Evolutionary conservation across 2,888 invertebrate genomes (phyloP).

Genomic region (Drosophila atroscutellata): DNA sequence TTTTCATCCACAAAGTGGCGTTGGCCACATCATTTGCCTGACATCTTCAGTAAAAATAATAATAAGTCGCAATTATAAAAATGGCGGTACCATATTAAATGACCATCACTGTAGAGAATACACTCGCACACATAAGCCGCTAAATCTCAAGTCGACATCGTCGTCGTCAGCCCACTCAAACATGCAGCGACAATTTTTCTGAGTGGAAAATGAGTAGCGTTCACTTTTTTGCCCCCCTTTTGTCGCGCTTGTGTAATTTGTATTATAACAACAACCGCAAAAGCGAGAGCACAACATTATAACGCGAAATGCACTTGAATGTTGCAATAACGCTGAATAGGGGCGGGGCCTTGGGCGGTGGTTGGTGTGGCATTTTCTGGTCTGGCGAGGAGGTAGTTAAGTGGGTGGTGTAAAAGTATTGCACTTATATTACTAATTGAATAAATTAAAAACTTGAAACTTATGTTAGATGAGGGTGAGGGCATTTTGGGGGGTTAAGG

Average conservation of each 20-base stretch:
- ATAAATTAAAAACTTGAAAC: conserved; percentile 72
- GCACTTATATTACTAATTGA: conserved; percentile 68
- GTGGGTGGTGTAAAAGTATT: conserved; percentile 36
- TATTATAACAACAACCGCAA: conserved; percentile 42
- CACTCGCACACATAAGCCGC: conserved; percentile 6
- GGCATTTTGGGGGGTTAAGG: not conserved
- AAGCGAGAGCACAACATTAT: conserved; percentile 45
- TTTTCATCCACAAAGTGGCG: not conserved
- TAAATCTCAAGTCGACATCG: conserved; percentile 21
- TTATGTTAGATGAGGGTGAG: conserved; percentile 11
- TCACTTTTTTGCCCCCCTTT: conserved; percentile 36
- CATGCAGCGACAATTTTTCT: conserved; percentile 68
- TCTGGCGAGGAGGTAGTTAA: not conserved
- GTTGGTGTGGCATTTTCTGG: not conserved
- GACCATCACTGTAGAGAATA: not conserved
- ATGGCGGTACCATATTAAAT: not conserved
- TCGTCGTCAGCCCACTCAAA: conserved; percentile 44
- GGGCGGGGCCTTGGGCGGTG: not conserved
- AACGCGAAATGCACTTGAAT: conserved; percentile 72
- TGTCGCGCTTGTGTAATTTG: conserved; percentile 48
- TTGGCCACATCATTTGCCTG: not conserved
- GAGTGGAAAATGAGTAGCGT: conserved; percentile 69
- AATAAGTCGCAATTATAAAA: not conserved
- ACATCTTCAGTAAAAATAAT: not conserved
- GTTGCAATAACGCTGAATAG: conserved; percentile 39